These are phyloP conservation scores for Pteropus rufus DNA, from an alignment of 2,797 vertebrate genomes.

Conservation along the genomic window DNA sequence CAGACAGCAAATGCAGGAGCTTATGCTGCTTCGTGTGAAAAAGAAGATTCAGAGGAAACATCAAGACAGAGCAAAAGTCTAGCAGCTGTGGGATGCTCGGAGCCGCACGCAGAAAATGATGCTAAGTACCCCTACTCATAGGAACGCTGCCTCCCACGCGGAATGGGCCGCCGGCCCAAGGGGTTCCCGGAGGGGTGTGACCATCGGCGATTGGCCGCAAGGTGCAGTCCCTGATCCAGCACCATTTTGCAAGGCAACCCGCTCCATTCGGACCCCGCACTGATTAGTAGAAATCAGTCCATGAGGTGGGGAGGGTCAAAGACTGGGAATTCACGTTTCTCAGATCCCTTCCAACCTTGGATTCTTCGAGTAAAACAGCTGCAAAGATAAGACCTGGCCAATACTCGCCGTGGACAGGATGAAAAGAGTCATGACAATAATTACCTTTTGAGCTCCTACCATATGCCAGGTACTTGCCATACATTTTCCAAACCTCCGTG, in stretches of 20 bases:
- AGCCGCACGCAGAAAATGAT: not conserved
- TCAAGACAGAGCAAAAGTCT: fast-evolving
- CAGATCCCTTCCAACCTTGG: not conserved
- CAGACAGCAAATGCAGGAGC: not conserved
- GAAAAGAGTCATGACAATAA: not conserved
- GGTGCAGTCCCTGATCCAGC: not conserved
- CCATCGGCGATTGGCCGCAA: fast-evolving
- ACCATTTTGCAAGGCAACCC: not conserved
- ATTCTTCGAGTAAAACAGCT: not conserved
- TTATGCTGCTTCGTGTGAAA: fast-evolving
- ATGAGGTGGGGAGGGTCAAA: not conserved
- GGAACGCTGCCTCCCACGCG: not conserved
- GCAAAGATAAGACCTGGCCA: not conserved
- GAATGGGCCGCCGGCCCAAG: fast-evolving
- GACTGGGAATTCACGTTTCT: not conserved
- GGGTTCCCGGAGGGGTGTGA: fast-evolving
- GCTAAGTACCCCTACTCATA: not conserved
- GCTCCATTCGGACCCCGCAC: fast-evolving
- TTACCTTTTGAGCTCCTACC: not conserved
- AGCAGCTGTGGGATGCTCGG: not conserved
- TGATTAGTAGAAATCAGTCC: not conserved
- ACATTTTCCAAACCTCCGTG: not conserved
- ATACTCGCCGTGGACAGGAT: not conserved
- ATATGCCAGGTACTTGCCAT: fast-evolving
- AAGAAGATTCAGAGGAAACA: not conserved